A percentile compares a stretch with the other conserved stretches of the same genome.
phyloP scores from a whole-genome alignment of 2,888 invertebrate species.

The Xiphydria camelus region DNA sequence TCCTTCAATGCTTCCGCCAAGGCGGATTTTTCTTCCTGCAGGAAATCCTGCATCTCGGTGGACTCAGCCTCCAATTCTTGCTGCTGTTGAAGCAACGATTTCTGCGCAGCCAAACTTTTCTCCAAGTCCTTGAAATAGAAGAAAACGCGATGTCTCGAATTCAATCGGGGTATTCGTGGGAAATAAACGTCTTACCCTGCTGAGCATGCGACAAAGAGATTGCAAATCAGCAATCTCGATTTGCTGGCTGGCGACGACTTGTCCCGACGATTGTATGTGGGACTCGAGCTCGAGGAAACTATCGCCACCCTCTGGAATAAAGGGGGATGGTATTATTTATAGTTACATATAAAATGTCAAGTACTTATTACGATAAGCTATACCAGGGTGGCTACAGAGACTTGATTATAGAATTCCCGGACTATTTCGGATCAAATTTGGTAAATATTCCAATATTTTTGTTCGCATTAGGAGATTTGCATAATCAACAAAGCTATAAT shows the following conservation, averaged over 20 bases:
- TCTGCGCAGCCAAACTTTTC: slow-evolving; percentile 69
- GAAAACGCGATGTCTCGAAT: too few relatives aligned
- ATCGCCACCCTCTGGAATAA: slow-evolving; percentile 63
- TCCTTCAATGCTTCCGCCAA: slow-evolving; percentile 79
- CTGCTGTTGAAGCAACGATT: slow-evolving; percentile 72
- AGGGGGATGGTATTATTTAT: slow-evolving; percentile 2
- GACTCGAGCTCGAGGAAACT: slow-evolving; percentile 77
- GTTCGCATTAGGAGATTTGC: too few relatives aligned
- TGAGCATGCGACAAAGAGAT: slow-evolving; percentile 71
- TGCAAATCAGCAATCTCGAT: slow-evolving; percentile 74
- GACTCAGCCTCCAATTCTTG: slow-evolving; percentile 80
- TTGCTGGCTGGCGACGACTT: slow-evolving; percentile 75
- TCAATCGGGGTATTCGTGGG: too few relatives aligned
- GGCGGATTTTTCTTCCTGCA: slow-evolving; percentile 82
- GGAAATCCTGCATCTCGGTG: slow-evolving; percentile 82
- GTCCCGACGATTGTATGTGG: slow-evolving; percentile 74
- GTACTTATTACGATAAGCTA: too few relatives aligned
- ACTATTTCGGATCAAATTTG: too few relatives aligned
- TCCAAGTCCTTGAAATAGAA: slow-evolving; percentile 65
- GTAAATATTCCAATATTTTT: too few relatives aligned
- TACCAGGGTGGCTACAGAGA: too few relatives aligned
- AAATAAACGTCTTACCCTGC: slow-evolving; percentile 66
- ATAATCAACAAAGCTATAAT: too few relatives aligned
- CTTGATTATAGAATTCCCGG: too few relatives aligned
- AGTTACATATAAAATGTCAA: background rate